A percentile compares a stretch with the other conserved stretches of the same genome.
These are phyloP conservation scores for Amiota mariae DNA, from an alignment of 2,888 invertebrate species.

Conservation along the genomic window DNA sequence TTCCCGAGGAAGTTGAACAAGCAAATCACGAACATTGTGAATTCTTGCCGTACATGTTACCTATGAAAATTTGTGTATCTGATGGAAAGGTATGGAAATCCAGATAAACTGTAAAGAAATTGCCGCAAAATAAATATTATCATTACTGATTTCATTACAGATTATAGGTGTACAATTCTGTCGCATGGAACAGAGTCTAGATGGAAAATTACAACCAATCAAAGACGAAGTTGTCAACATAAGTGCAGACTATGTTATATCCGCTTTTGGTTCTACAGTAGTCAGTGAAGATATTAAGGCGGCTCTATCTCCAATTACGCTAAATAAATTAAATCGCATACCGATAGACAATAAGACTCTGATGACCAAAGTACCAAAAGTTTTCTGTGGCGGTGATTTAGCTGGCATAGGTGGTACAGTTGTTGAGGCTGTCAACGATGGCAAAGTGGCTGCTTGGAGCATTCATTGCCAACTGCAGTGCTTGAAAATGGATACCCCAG, in stretches of 20 bases:
- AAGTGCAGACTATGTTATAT: slow-evolving; percentile 94
- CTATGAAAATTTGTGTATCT: slow-evolving; percentile 85
- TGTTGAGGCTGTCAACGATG: slow-evolving; percentile 98
- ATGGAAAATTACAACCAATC: background rate
- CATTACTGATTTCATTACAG: slow-evolving; percentile 54
- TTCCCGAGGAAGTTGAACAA: slow-evolving; percentile 97
- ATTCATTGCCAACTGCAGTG: slow-evolving; percentile 94
- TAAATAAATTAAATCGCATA: slow-evolving; percentile 87
- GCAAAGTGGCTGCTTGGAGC: slow-evolving; percentile 96
- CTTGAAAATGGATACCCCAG: slow-evolving; percentile 77
- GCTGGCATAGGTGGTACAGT: slow-evolving; percentile 97
- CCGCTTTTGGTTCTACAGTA: slow-evolving; percentile 96
- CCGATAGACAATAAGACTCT: slow-evolving; percentile 85
- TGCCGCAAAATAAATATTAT: background rate
- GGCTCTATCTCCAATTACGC: slow-evolving; percentile 85
- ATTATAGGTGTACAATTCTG: slow-evolving; percentile 86
- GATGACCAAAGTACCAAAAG: slow-evolving; percentile 81
- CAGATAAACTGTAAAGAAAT: too few relatives aligned
- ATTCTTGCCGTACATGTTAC: slow-evolving; percentile 93
- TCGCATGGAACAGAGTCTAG: slow-evolving; percentile 89
- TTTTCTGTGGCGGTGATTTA: slow-evolving; percentile 96
- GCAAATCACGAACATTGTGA: slow-evolving; percentile 98
- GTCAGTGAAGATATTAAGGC: slow-evolving; percentile 82
- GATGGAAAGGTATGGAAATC: slow-evolving; percentile 76
- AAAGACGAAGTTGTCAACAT: slow-evolving; percentile 77